Percentiles rank a stretch among this genome's conserved stretches.
Evolutionary conservation across 1,140 invertebrate genomes (phyloP).

Genomic region (Atopsyche davidsoni): DNA sequence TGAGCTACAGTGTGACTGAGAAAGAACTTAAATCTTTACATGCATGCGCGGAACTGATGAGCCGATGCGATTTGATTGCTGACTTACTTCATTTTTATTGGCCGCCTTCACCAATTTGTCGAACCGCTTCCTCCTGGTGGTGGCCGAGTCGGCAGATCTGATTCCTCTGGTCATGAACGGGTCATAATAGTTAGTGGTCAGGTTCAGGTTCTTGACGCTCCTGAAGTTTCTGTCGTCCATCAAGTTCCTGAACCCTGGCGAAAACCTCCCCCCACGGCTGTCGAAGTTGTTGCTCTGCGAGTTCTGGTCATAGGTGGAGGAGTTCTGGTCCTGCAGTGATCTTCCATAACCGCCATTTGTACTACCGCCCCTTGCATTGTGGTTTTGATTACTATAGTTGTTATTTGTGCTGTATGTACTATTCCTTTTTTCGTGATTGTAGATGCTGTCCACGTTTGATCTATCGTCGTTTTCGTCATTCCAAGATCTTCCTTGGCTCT

Average conservation of each 20-base stretch:
- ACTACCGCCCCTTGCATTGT: neutral
- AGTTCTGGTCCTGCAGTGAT: conserved; percentile 14
- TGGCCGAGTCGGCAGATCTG: neutral
- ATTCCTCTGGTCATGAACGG: conserved; percentile 19
- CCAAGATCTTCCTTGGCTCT: conserved; percentile 9
- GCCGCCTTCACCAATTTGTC: conserved; percentile 11
- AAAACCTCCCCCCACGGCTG: conserved; percentile 12
- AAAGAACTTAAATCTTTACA: too few species aligned
- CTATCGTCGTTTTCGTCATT: conserved; percentile 18
- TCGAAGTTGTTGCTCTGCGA: conserved; percentile 16
- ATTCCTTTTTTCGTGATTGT: conserved; percentile 12
- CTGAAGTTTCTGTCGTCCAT: conserved; percentile 1
- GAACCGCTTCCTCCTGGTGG: conserved; percentile 9
- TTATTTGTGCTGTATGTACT: neutral
- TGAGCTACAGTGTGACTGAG: too few species aligned
- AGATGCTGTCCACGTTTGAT: conserved; percentile 13
- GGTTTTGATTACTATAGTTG: too few species aligned
- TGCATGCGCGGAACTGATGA: too few species aligned
- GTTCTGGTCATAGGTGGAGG: conserved; percentile 3
- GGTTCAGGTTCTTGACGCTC: conserved; percentile 14
- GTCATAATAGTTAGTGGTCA: conserved; percentile 14
- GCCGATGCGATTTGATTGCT: too few species aligned
- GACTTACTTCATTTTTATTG: conserved; percentile 22
- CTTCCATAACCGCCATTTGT: neutral
- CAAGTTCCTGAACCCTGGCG: conserved; percentile 3